Evolutionary conservation across 53 echinoderm and acorn worm species (phyloP).

Genomic region (Pentamera pediparva): DNA sequence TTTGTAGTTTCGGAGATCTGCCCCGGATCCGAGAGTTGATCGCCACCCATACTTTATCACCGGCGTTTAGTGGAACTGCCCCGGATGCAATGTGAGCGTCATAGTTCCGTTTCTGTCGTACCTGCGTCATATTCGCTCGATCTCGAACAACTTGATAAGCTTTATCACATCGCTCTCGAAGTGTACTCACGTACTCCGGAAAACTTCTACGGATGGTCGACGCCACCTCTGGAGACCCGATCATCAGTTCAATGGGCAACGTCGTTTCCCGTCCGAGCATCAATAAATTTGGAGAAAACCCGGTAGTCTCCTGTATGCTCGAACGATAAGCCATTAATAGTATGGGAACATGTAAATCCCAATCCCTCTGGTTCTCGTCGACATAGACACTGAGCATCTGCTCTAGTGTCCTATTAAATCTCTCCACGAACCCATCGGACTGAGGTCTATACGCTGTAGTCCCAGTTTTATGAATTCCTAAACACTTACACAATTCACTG

Average conservation of each 20-base stretch:
- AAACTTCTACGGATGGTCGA: not conserved
- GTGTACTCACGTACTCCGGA: not conserved
- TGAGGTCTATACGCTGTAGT: not conserved
- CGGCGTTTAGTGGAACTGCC: not conserved
- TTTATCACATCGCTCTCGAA: not conserved
- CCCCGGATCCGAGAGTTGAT: not conserved
- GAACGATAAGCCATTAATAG: constrained; percentile 27
- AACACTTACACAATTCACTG: not conserved
- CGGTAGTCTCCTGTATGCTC: constrained; percentile 2
- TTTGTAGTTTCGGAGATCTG: constrained; percentile 35
- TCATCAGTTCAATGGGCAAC: constrained; percentile 16
- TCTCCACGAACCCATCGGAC: constrained; percentile 19
- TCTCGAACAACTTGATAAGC: not conserved
- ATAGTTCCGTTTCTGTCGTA: not conserved
- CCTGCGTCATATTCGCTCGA: not conserved
- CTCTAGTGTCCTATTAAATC: constrained; percentile 22
- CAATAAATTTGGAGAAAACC: not conserved
- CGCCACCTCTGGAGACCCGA: not conserved
- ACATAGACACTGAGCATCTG: not conserved
- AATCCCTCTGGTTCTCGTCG: constrained; percentile 11
- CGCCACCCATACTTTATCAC: constrained; percentile 14
- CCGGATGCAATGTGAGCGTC: not conserved
- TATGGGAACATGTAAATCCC: constrained; percentile 18
- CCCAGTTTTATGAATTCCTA: constrained; percentile 11
- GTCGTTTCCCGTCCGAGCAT: constrained; percentile 33